A percentile compares a stretch with the other conserved stretches of the same genome.
Evolutionary conservation across 2,113 vertebrate genomes (phyloP).

Genomic region (Amphiprion percula): DNA sequence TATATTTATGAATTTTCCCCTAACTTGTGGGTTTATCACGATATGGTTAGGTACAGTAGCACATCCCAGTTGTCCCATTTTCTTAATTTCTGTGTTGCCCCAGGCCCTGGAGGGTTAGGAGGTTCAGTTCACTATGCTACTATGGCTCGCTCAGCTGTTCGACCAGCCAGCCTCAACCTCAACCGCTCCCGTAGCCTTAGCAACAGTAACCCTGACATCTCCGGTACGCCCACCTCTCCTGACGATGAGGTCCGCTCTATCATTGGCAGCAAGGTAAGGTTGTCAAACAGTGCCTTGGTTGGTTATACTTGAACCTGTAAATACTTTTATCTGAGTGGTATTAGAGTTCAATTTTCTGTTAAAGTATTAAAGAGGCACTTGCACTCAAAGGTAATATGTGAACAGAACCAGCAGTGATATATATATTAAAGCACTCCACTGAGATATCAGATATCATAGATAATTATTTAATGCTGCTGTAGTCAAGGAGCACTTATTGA

Average conservation of each 20-base stretch:
- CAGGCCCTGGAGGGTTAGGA: conserved; percentile 94
- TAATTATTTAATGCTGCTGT: conserved; percentile 43
- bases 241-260: conserved; percentile 98
- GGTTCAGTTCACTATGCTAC: conserved; percentile 98
- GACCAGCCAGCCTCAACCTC: conserved; percentile 96
- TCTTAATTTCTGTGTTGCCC: conserved; percentile 5
- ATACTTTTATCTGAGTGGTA: neutral
- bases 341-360: conserved; percentile 2
- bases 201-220: conserved; percentile 99
- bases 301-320: neutral
- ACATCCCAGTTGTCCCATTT: conserved; percentile 7
- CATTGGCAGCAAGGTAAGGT: conserved; percentile 95
- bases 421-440: neutral
- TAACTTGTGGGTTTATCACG: neutral
- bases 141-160: conserved; percentile 95
- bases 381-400: neutral
- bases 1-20: neutral
- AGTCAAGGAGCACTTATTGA: conserved; percentile 24
- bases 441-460: conserved; percentile 24
- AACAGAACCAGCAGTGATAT: neutral
- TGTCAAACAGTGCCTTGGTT: neutral
- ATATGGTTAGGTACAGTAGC: neutral
- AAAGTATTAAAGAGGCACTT: neutral
- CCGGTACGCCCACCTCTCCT: conserved; percentile 95
- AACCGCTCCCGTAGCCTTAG: conserved; percentile 98